Base-by-base conservation (phyloP, 2,888 invertebrate species). In the Abscondita cerata region DNA sequence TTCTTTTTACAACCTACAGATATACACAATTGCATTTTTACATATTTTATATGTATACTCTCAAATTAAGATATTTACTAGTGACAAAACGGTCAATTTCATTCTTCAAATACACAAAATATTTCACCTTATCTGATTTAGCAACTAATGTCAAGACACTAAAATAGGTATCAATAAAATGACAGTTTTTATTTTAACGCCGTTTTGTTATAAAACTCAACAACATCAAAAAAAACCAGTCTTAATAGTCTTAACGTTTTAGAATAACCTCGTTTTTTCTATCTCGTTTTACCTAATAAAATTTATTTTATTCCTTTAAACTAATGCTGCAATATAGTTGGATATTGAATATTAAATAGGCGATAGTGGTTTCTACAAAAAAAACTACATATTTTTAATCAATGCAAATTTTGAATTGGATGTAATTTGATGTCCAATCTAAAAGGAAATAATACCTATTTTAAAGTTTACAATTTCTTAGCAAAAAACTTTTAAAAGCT, bases 1-100 rank as follows among this genome's bases (percentile, higher is more conserved):
- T 59, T 59, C 59, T 62, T 66, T 62, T 56, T 40, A 66, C 64
- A 12, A 36, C 52, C 47, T 48, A 1, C 44, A 52, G 58, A 51
- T 52, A 52, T 52, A 46, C 47, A 40, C 58, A 58, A 58, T 51
- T 51, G 51, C 56, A 56, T 56, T 56, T 56, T 56, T 56, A 50
- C 40, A 52, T 52, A 46, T 58, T 58, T 58, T 58, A 58, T 31
- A 44, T 25, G 52, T 51, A 56, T 50, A 56, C 50, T 56, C 50
- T 56, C 56, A 56, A 48, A 58, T 58, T 58, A 52, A 58, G 51
- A 58, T 58, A 58, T 58, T 52, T 16, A 13, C 31, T 41, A 25
- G 50, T 50, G 50, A 31, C 31, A 50, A 41, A 38, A 20, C 18
- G 40, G 13, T 41, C 36, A 33, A 33, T 44, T 48, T 15, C 44